Conservation (phyloP, 2,113 vertebrate species). For the Coracopsis vasa region DNA sequence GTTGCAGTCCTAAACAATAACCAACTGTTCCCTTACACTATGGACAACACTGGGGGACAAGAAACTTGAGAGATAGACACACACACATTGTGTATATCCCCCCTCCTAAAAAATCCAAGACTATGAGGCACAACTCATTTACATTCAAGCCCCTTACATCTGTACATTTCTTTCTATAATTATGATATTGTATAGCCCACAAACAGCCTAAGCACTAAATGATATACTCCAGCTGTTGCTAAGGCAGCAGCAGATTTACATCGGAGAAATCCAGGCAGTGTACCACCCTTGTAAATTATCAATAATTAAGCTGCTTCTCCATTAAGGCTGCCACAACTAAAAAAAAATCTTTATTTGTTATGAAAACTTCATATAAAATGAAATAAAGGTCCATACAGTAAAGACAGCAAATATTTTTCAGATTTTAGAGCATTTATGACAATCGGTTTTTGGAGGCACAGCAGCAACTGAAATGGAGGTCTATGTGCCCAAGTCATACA, state of each 20-base stretch:
- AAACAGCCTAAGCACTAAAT: constrained; percentile 62
- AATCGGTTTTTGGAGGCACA: rapidly evolving
- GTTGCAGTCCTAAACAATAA: neutral
- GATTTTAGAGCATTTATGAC: neutral
- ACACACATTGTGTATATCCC: rapidly evolving
- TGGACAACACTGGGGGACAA: neutral
- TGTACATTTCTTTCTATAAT: constrained; percentile 21
- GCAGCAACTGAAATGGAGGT: rapidly evolving
- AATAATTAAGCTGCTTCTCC: constrained; percentile 34
- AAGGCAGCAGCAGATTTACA: constrained; percentile 37
- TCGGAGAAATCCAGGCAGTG: neutral
- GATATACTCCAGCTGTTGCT: constrained; percentile 43
- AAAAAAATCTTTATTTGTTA: neutral
- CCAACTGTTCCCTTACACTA: neutral
- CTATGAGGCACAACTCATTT: neutral
- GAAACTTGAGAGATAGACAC: neutral
- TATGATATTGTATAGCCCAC: constrained; percentile 37
- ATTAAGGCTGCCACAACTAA: neutral
- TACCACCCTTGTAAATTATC: neutral
- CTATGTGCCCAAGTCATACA: neutral
- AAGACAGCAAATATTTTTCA: neutral
- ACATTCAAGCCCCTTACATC: neutral
- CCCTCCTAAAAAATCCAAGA: neutral
- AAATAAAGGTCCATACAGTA: rapidly evolving
- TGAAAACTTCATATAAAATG: neutral